Conservation (phyloP, 2,113 vertebrate genomes). For the Oreocharis arfaki region DNA sequence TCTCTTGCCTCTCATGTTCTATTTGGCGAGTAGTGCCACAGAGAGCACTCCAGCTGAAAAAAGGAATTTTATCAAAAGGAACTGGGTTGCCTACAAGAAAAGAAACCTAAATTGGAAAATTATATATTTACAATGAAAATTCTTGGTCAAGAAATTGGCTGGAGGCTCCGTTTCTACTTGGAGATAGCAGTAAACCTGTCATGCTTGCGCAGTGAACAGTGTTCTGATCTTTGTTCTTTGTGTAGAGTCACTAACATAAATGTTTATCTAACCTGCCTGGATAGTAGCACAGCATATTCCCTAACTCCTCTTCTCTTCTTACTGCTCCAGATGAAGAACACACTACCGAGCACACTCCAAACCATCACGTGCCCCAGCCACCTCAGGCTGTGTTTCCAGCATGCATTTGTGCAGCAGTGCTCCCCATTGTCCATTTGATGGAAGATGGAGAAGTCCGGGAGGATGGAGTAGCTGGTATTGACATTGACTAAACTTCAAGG, state of each 20-base stretch:
- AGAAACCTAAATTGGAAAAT: background rate
- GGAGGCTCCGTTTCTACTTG: background rate
- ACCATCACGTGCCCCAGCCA: conserved; percentile 92
- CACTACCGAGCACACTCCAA: conserved; percentile 92
- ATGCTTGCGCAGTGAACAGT: background rate
- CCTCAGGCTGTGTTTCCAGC: conserved; percentile 98
- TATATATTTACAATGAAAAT: background rate
- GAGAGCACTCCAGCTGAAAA: background rate
- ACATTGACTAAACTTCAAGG: background rate
- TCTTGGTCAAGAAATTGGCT: background rate
- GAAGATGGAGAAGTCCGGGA: conserved; percentile 96
- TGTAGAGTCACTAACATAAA: background rate
- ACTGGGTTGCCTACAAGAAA: background rate
- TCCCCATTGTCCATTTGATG: conserved; percentile 97
- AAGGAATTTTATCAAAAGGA: background rate
- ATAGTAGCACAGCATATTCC: background rate
- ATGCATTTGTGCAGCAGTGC: conserved; percentile 95
- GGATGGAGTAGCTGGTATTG: conserved; percentile 92
- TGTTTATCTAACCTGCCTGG: background rate
- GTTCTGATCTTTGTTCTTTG: background rate
- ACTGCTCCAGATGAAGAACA: conserved; percentile 87
- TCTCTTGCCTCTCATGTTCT: background rate
- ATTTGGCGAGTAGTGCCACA: background rate
- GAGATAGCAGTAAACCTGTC: background rate
- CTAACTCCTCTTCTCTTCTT: background rate